These are phyloP conservation scores for Nannoperca obscura DNA, from an alignment of 2,797 vertebrate species.

Conservation along the genomic window DNA sequence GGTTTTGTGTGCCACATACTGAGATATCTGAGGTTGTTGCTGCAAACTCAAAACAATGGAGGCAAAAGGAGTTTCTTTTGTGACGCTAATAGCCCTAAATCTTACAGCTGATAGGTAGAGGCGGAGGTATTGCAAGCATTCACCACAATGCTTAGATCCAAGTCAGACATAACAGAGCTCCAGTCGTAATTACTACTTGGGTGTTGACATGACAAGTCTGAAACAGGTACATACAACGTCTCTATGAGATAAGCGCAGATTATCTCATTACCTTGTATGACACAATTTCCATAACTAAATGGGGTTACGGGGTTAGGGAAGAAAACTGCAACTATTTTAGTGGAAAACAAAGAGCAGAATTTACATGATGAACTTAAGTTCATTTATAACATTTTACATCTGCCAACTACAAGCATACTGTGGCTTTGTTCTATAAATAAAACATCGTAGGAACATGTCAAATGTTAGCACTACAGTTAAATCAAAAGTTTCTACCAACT, in stretches of 20 bases:
- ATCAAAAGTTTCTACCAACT: background rate
- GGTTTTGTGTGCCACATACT: background rate
- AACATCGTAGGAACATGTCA: background rate
- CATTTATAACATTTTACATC: background rate
- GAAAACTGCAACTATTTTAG: background rate
- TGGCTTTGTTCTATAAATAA: background rate
- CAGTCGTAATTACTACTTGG: background rate
- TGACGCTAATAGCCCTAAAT: background rate
- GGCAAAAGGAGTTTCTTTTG: background rate
- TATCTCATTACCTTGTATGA: background rate
- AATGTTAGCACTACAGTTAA: background rate
- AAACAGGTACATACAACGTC: conserved; percentile 1
- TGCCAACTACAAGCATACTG: background rate
- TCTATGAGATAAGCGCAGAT: background rate
- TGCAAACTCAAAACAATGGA: background rate
- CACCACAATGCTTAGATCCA: background rate
- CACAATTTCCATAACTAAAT: background rate
- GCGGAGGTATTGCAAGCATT: background rate
- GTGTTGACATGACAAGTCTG: background rate
- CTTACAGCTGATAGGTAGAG: background rate
- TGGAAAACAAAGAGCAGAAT: background rate
- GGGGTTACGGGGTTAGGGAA: background rate
- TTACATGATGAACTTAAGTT: background rate
- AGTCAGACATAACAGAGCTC: background rate
- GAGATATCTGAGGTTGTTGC: background rate